A percentile compares a stretch with the other conserved stretches of the same genome.
Evolutionary conservation across 1,140 invertebrate species (phyloP).

Genomic region (Ceratosolen fusciceps): DNA sequence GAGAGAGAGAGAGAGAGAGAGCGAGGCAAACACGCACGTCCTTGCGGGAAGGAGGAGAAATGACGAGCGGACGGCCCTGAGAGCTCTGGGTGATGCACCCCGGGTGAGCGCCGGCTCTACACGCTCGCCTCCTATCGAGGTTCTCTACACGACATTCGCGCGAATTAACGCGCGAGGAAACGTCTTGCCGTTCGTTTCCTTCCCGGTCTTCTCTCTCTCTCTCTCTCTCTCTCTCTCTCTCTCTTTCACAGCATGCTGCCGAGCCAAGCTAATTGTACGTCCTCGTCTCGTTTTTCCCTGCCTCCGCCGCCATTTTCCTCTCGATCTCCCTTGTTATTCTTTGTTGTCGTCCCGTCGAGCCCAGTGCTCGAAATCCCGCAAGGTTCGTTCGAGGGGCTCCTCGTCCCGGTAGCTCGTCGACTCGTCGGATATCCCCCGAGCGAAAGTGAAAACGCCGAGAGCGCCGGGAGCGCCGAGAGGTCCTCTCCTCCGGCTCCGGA

Average conservation of each 20-base stretch:
- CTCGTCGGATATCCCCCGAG: neutral
- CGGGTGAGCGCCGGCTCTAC: neutral
- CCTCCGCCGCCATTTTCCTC: no score
- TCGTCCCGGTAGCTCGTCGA: neutral
- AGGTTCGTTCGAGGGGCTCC: constrained; percentile 19
- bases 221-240: no score
- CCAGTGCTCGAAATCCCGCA: neutral
- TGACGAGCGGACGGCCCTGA: constrained; percentile 44
- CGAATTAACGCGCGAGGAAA: constrained; percentile 44
- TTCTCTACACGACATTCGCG: constrained; percentile 15
- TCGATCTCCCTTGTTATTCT: no score
- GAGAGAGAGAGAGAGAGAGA: neutral
- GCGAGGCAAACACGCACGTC: constrained; percentile 5
- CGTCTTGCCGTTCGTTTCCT: no score
- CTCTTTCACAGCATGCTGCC: no score
- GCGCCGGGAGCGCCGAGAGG: neutral
- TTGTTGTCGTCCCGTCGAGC: neutral
- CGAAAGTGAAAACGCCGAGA: constrained; percentile 38
- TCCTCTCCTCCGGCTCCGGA: neutral
- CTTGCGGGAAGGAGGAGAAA: constrained; percentile 1
- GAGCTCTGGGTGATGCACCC: neutral
- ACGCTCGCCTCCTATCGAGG: neutral
- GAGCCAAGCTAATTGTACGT: no score
- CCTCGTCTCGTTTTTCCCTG: no score
- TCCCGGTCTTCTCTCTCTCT: no score